Evolutionary conservation across 2,888 invertebrate species (phyloP).

Genomic region (Andricus quercusramuli): DNA sequence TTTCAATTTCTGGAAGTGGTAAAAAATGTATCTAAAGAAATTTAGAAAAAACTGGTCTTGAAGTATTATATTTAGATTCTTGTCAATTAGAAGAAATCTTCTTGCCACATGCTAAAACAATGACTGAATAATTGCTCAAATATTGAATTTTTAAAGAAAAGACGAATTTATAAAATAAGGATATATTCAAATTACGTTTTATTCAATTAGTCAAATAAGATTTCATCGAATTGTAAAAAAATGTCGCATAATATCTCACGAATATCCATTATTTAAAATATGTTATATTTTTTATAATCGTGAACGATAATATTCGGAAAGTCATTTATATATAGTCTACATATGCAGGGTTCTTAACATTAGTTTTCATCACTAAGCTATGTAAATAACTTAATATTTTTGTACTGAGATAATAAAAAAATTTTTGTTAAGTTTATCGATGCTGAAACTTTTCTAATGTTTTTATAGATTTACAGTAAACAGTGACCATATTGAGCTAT

Average conservation of each 20-base stretch:
- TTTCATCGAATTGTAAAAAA: too few relatives aligned
- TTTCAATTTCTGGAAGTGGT: not conserved
- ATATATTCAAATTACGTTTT: not conserved
- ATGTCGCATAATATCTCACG: not conserved
- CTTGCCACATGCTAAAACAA: not conserved
- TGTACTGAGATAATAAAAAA: not conserved
- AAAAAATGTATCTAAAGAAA: not conserved
- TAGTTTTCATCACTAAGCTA: not conserved
- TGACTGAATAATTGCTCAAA: constrained; percentile 14
- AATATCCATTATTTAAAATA: not conserved
- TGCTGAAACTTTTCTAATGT: not conserved
- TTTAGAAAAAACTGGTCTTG: not conserved
- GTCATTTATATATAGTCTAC: not conserved
- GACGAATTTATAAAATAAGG: constrained; percentile 1
- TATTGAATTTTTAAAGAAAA: not conserved
- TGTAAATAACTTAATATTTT: not conserved
- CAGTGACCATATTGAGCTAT: too few relatives aligned
- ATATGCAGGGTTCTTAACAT: not conserved
- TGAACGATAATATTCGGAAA: not conserved
- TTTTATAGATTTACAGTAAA: not conserved
- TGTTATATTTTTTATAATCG: not conserved
- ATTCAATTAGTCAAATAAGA: too few relatives aligned
- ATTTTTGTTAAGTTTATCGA: not conserved
- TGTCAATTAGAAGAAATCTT: not conserved
- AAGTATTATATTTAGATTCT: not conserved